These are phyloP conservation scores for Tenrec ecaudatus DNA, from an alignment of 2,113 vertebrate species.

Conservation along the genomic window DNA sequence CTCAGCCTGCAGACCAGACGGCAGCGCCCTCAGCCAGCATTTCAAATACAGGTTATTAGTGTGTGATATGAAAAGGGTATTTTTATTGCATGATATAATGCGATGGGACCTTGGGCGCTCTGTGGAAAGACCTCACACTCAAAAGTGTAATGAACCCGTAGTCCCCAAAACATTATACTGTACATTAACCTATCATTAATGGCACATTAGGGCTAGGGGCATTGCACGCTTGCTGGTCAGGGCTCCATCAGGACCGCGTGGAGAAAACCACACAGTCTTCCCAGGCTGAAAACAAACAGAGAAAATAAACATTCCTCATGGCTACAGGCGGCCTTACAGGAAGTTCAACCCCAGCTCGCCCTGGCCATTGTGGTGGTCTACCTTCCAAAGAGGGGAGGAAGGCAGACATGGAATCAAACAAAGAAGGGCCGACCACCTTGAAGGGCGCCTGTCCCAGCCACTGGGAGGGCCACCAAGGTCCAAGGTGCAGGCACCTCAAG, in stretches of 20 bases:
- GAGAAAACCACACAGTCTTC: constrained; percentile 83
- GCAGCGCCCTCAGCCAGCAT: constrained; percentile 85
- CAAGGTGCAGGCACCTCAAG: not conserved
- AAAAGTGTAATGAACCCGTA: constrained; percentile 91
- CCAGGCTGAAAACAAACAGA: constrained; percentile 86
- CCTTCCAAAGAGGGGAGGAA: constrained; percentile 41
- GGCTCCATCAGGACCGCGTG: constrained; percentile 88
- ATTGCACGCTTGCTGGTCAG: constrained; percentile 89
- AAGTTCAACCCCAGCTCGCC: constrained; percentile 75
- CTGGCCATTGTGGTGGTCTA: constrained; percentile 52
- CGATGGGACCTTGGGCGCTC: constrained; percentile 89
- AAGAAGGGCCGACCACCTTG: not conserved
- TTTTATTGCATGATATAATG: constrained; percentile 91
- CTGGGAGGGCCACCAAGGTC: not conserved
- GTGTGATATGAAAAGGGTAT: constrained; percentile 90
- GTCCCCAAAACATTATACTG: constrained; percentile 90
- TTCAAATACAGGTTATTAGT: constrained; percentile 92
- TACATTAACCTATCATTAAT: constrained; percentile 92
- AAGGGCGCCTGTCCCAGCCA: not conserved
- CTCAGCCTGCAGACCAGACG: constrained; percentile 71
- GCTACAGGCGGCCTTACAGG: constrained; percentile 83
- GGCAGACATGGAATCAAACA: constrained; percentile 51
- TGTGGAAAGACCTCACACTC: constrained; percentile 90
- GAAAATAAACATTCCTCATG: constrained; percentile 86
- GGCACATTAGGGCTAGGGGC: constrained; percentile 91